Conservation (phyloP, 2,888 invertebrate species). For the Epinotia demarniana region DNA sequence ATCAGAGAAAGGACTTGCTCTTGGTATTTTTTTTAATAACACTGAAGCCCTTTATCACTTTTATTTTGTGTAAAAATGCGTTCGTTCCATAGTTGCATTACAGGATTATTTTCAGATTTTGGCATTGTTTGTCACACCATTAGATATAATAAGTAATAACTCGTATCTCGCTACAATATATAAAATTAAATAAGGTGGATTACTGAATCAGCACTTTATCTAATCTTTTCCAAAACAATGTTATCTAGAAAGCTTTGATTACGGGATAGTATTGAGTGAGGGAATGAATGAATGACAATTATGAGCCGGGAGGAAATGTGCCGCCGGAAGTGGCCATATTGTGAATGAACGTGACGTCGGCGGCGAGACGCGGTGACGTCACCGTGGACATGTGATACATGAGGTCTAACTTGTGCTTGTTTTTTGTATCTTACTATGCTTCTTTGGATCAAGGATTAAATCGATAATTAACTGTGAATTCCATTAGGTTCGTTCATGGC, state of each 20-base stretch:
- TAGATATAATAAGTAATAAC: too few species aligned
- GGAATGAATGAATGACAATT: conserved; percentile 55
- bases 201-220: neutral
- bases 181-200: too few species aligned
- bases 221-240: neutral
- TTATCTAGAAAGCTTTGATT: conserved; percentile 22
- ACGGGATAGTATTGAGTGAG: conserved; percentile 38
- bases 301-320: conserved; percentile 57
- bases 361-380: conserved; percentile 63
- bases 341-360: conserved; percentile 70
- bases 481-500: too few species aligned
- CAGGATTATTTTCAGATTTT: too few species aligned
- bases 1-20: conserved; percentile 1
- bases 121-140: too few species aligned
- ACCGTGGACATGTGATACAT: conserved; percentile 48
- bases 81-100: neutral
- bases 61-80: neutral
- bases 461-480: too few species aligned
- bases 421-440: neutral
- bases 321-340: conserved; percentile 74
- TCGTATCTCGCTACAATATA: too few species aligned
- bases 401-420: conserved; percentile 3
- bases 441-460: neutral
- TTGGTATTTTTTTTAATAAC: neutral
- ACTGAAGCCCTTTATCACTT: neutral